These are phyloP conservation scores for Herpetotheres cachinnans DNA, from an alignment of 2,113 vertebrate species.

Conservation along the genomic window DNA sequence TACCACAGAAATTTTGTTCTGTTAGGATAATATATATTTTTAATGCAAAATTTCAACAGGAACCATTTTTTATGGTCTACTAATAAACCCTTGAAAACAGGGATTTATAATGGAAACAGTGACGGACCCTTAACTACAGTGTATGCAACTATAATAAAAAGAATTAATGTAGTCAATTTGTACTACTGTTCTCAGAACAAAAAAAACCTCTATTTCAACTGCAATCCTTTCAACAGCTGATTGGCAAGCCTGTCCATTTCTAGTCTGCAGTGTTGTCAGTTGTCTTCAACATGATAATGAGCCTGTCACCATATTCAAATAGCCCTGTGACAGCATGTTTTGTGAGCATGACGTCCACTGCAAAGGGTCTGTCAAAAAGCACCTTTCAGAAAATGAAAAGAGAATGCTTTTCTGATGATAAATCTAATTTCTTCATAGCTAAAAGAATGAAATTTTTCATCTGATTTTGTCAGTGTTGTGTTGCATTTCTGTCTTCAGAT, in stretches of 20 bases:
- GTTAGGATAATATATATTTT: constrained; percentile 2
- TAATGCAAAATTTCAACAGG: constrained; percentile 61
- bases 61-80: constrained; percentile 62
- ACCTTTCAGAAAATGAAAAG: constrained; percentile 83
- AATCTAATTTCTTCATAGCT: constrained; percentile 79
- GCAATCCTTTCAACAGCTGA: constrained; percentile 80
- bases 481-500: constrained; percentile 68
- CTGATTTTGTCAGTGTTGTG: constrained; percentile 76
- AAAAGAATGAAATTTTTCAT: constrained; percentile 75
- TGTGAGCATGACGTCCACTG: constrained; percentile 83
- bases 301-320: constrained; percentile 90
- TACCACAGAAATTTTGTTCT: constrained; percentile 38
- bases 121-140: constrained; percentile 73
- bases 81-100: constrained; percentile 74
- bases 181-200: constrained; percentile 82
- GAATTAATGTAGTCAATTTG: constrained; percentile 86
- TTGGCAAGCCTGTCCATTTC: constrained; percentile 82
- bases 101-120: constrained; percentile 76
- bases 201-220: constrained; percentile 74
- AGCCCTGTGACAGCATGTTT: constrained; percentile 82
- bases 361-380: constrained; percentile 84
- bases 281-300: constrained; percentile 86
- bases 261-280: constrained; percentile 79
- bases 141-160: constrained; percentile 76
- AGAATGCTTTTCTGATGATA: constrained; percentile 78